These are phyloP conservation scores for Pelagia noctiluca DNA, from an alignment of 30 jellyfish, hydroid and myxozoan genomes.

Conservation along the genomic window DNA sequence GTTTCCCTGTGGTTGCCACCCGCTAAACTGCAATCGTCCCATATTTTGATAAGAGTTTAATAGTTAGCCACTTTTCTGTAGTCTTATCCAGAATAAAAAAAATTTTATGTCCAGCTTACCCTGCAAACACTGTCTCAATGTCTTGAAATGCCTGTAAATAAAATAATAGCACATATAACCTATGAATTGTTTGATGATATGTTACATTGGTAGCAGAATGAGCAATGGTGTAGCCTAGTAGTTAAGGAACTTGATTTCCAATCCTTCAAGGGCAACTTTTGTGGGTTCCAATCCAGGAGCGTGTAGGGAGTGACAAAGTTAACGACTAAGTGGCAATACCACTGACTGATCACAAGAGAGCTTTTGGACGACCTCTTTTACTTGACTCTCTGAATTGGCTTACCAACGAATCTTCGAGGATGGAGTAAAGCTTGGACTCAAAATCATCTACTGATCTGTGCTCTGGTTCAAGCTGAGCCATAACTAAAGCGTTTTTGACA, in stretches of 20 bases:
- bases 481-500: too few species aligned
- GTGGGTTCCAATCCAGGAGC: not conserved
- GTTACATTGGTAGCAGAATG: not conserved
- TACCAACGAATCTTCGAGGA: conserved; percentile 79
- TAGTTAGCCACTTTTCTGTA: not conserved
- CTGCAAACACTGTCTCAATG: conserved; percentile 85
- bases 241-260: not conserved
- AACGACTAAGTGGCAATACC: not conserved
- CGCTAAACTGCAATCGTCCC: not conserved
- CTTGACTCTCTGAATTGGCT: conserved; percentile 1
- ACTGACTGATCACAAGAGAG: not conserved
- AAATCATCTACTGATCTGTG: conserved; percentile 56
- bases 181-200: not conserved
- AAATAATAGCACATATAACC: not conserved
- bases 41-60: not conserved
- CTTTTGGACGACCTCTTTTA: too few species aligned
- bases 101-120: conserved; percentile 47
- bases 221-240: not conserved
- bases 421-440: conserved; percentile 79
- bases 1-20: not conserved
- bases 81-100: not conserved
- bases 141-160: conserved; percentile 68
- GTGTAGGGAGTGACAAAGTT: not conserved
- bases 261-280: not conserved
- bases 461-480: not conserved